Conservation (phyloP, 1,140 invertebrate species). For the Platyscapa corneri region DNA sequence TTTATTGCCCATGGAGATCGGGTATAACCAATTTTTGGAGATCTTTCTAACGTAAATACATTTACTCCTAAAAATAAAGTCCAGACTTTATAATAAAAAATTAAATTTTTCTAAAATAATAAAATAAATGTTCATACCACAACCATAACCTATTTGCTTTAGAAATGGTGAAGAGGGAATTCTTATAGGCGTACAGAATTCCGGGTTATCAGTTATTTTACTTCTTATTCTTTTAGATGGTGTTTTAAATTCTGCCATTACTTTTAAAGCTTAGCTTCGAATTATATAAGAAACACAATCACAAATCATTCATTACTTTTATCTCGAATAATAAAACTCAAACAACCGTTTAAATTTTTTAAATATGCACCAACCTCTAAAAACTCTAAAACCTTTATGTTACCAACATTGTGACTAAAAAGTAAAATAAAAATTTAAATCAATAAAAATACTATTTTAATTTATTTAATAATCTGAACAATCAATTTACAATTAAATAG, state of each 20-base stretch:
- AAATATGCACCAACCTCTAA: no score
- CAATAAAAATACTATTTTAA: no score
- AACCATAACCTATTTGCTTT: conserved; percentile 83
- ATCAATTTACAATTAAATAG: no score
- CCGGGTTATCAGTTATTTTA: conserved; percentile 58
- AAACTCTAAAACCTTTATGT: no score
- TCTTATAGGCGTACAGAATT: conserved; percentile 68
- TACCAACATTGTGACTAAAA: no score
- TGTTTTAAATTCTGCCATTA: conserved; percentile 68
- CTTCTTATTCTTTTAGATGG: conserved; percentile 59
- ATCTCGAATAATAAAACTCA: neutral
- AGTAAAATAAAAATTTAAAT: no score
- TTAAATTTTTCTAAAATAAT: conserved; percentile 33
- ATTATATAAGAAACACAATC: neutral
- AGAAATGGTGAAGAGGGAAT: conserved; percentile 82
- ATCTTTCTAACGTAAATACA: conserved; percentile 84
- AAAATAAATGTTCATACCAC: conserved; percentile 75
- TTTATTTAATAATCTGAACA: no score
- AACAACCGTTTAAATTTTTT: neutral
- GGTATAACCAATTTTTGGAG: conserved; percentile 78
- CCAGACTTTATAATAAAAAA: neutral
- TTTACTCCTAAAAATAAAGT: conserved; percentile 77
- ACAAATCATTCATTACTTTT: neutral
- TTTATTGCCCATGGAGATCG: conserved; percentile 90
- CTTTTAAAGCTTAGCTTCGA: neutral